These are phyloP conservation scores for Phaonia tiefii DNA, from an alignment of 2,888 invertebrate species.

Conservation along the genomic window DNA sequence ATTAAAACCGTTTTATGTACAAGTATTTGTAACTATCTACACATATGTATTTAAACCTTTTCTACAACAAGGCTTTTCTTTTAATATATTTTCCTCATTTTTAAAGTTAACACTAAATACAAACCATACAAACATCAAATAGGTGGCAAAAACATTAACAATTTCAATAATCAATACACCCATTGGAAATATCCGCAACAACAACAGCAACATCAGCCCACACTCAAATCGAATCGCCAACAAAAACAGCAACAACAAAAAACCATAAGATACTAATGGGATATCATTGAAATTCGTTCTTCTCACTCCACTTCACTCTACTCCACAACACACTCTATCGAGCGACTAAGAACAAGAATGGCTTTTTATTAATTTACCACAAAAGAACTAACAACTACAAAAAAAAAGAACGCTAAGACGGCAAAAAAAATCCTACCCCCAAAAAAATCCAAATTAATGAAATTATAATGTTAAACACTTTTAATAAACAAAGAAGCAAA, in stretches of 20 bases:
- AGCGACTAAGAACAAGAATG: not conserved
- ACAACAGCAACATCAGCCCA: not conserved
- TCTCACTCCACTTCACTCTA: slow-evolving; percentile 43
- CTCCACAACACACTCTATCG: not conserved
- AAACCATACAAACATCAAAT: not conserved
- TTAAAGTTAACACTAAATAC: slow-evolving; percentile 9
- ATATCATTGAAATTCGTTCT: slow-evolving; percentile 32
- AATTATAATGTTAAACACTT: slow-evolving; percentile 5
- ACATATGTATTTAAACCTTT: too few species aligned
- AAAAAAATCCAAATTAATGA: slow-evolving; percentile 21
- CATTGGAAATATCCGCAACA: slow-evolving; percentile 1
- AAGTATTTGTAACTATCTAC: too few species aligned
- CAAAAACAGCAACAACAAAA: slow-evolving; percentile 35
- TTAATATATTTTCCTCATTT: not conserved
- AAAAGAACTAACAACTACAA: not conserved
- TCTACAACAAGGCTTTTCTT: slow-evolving; percentile 15
- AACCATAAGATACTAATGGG: slow-evolving; percentile 16
- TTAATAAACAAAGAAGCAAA: slow-evolving; percentile 18
- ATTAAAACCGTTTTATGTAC: too few species aligned
- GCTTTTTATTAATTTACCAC: not conserved
- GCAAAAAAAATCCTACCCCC: slow-evolving; percentile 15
- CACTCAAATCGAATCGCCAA: too few species aligned
- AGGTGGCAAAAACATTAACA: not conserved
- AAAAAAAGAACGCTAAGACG: not conserved
- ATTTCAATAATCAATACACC: not conserved